Evolutionary conservation across 2,888 invertebrate species (phyloP), one percentile per base, ranked within the genome.

Genomic region (Neocrepidodera transversa): DNA sequence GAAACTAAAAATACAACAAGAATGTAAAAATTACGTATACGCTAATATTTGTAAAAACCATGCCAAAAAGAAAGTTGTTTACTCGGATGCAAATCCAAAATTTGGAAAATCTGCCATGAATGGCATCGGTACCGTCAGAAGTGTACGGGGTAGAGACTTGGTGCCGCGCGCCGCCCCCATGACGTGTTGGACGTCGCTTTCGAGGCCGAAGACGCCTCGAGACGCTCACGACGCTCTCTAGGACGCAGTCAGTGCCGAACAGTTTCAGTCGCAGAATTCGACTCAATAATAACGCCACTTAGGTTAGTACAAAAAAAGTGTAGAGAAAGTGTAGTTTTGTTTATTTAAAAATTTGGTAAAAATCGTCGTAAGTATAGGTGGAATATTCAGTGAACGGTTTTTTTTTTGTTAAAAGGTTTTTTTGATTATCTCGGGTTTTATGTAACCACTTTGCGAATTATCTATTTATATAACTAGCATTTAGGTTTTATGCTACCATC

Each of bases 171-270:
- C 57, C 67, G 67, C 67, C 60, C 62, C 59, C 67, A 64, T 58
- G 65, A 71, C 72, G 73, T 70, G 68, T 66, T 60, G 66, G 68
- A 14, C 50, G 18, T 55, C 40, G 55, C 35, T 50, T 51, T 55
- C 54, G 66, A 64, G 68, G 65, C 63, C 61, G 64, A 68, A 68
- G 66, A 68, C 71, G 74, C 70, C 68, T 68, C 70, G 71, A 71
- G 72, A 69, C 66, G 71, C 65, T 65, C 74, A 73, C 69, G 71
- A 64, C 64, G 61, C 55, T 67, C 70, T 68, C 68, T 70, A 62
- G 69, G 68, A 65, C 68, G 71, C 75, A 79, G 78, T 79, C 76
- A 79, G 79, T 79, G 76, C 75, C 79, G 78, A 77, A 79, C 77
- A 74, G 70, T 78, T 76, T 76, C 78, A 78, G 78, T 79, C 78